Evolutionary conservation across 2,888 invertebrate genomes (phyloP).

Genomic region (Galerucella nymphaeae): DNA sequence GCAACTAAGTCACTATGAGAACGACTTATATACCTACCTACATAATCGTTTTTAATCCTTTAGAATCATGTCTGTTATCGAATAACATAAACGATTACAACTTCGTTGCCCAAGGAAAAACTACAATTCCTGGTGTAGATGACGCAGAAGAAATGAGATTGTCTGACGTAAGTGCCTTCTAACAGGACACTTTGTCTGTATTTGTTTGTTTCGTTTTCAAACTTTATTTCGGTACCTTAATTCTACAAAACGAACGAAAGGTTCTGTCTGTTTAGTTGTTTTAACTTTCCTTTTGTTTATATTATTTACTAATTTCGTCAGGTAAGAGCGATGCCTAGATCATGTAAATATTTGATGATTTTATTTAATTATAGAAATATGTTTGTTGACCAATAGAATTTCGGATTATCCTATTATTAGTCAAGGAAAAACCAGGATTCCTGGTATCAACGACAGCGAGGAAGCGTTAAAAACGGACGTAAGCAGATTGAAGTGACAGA

Average conservation of each 20-base stretch:
- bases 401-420: constrained; percentile 90
- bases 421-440: constrained; percentile 95
- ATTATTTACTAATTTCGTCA: constrained; percentile 15
- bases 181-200: constrained; percentile 36
- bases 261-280: constrained; percentile 15
- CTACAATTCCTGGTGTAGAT: constrained; percentile 94
- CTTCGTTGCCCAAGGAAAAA: constrained; percentile 98
- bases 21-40: constrained; percentile 30
- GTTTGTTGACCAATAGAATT: constrained; percentile 86
- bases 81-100: constrained; percentile 93
- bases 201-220: constrained; percentile 15
- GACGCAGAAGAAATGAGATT: constrained; percentile 92
- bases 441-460: constrained; percentile 92
- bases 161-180: constrained; percentile 83
- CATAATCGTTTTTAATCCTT: constrained; percentile 12
- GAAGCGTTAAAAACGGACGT: constrained; percentile 89
- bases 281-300: constrained; percentile 13
- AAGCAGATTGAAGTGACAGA: constrained; percentile 62
- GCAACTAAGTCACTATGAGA: constrained; percentile 27
- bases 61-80: constrained; percentile 84
- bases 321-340: constrained; percentile 37
- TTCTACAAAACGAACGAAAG: background rate
- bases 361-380: constrained; percentile 74
- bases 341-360: constrained; percentile 10
- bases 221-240: constrained; percentile 6